Evolutionary conservation across 1,140 invertebrate genomes (phyloP).

Genomic region (Lutraria rhynchaena): DNA sequence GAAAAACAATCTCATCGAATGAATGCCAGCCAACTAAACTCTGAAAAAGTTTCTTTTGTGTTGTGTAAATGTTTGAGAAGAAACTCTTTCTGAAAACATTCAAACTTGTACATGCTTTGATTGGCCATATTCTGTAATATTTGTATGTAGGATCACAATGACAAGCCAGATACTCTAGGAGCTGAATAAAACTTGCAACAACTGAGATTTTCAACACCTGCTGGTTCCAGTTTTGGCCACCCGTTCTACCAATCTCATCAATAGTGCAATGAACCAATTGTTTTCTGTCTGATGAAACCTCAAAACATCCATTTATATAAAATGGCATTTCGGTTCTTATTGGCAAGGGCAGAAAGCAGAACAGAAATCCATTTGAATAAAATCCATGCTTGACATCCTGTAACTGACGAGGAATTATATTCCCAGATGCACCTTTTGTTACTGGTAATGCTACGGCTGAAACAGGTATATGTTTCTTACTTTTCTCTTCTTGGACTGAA

Average conservation of each 20-base stretch:
- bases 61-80: background rate
- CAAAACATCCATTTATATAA: conserved; percentile 73
- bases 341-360: conserved; percentile 72
- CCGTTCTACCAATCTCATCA: conserved; percentile 61
- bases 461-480: conserved; percentile 11
- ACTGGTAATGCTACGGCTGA: conserved; percentile 33
- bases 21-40: background rate
- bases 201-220: conserved; percentile 27
- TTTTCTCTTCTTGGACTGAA: background rate
- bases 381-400: conserved; percentile 12
- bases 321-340: conserved; percentile 67
- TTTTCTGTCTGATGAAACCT: conserved; percentile 64
- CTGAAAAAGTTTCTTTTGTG: conserved; percentile 11
- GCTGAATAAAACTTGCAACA: conserved; percentile 22
- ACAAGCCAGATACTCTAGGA: background rate
- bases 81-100: conserved; percentile 3
- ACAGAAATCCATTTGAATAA: conserved; percentile 56
- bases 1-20: conserved; percentile 21
- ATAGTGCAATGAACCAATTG: conserved; percentile 50
- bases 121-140: conserved; percentile 33
- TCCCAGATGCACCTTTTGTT: background rate
- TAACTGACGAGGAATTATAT: background rate
- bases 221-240: conserved; percentile 14
- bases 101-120: background rate
- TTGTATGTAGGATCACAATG: background rate